Conservation (phyloP, 2,113 vertebrate genomes). For the Leucosticte australis region DNA sequence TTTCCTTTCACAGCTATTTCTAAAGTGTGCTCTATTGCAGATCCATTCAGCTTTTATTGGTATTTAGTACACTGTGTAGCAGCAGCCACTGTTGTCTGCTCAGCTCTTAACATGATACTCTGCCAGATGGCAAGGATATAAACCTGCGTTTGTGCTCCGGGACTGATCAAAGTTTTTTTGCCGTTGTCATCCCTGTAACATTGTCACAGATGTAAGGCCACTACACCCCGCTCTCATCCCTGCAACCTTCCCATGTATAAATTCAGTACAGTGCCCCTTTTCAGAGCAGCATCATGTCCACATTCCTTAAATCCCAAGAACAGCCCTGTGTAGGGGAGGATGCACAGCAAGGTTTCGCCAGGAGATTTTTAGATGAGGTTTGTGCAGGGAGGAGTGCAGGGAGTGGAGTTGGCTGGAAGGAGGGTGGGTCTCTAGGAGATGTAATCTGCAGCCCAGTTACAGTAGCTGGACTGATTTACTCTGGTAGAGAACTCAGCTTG, state of each 20-base stretch:
- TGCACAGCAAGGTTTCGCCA: neutral
- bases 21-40: constrained; percentile 54
- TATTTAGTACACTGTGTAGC: constrained; percentile 31
- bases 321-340: constrained; percentile 5
- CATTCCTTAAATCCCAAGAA: constrained; percentile 58
- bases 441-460: neutral
- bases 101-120: constrained; percentile 60
- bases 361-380: neutral
- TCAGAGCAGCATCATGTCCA: neutral
- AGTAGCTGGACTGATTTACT: neutral
- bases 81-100: constrained; percentile 60
- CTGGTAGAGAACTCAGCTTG: neutral
- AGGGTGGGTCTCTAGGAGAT: neutral
- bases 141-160: constrained; percentile 57
- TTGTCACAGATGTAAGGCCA: constrained; percentile 41
- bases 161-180: constrained; percentile 51
- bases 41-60: constrained; percentile 61
- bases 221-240: neutral
- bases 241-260: neutral
- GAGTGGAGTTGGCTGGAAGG: neutral
- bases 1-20: constrained; percentile 62
- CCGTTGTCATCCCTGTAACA: constrained; percentile 51
- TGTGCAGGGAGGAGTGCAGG: fast-evolving
- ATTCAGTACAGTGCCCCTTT: constrained; percentile 27
- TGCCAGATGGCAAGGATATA: constrained; percentile 68